Conservation (phyloP, 2,888 invertebrate genomes). For the Stenoptilia bipunctidactyla region DNA sequence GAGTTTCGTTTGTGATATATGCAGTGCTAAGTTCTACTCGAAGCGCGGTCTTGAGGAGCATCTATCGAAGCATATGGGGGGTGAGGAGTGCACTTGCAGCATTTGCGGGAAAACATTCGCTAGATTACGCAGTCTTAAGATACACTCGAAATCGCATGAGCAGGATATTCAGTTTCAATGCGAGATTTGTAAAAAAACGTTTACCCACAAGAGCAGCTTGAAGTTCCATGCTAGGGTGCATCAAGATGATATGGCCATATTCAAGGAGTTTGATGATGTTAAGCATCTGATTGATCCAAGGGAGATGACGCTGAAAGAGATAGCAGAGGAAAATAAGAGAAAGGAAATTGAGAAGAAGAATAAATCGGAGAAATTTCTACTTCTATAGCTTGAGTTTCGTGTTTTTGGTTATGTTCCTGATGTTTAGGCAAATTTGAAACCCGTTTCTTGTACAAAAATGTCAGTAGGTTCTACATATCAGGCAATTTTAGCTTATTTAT, state of each 20-base stretch:
- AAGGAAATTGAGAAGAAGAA: conserved; percentile 18
- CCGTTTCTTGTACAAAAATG: too few relatives aligned
- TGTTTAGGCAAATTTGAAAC: too few relatives aligned
- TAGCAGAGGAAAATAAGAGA: conserved; percentile 48
- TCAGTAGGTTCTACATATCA: too few relatives aligned
- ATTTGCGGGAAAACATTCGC: conserved; percentile 49
- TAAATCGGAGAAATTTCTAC: too few relatives aligned
- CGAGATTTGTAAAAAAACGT: conserved; percentile 51
- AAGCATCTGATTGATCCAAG: conserved; percentile 58
- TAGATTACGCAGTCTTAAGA: conserved; percentile 38
- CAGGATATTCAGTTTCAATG: conserved; percentile 49
- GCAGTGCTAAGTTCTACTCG: conserved; percentile 56
- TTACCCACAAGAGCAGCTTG: conserved; percentile 54
- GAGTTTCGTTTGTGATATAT: conserved; percentile 49
- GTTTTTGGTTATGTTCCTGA: too few relatives aligned
- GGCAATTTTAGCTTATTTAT: too few relatives aligned
- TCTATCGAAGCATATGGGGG: conserved; percentile 40
- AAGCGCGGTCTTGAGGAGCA: conserved; percentile 53
- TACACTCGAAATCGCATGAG: conserved; percentile 48
- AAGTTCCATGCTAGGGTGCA: conserved; percentile 52
- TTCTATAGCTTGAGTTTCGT: too few relatives aligned
- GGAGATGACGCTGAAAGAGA: conserved; percentile 54
- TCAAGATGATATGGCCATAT: conserved; percentile 58
- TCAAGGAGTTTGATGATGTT: conserved; percentile 62
- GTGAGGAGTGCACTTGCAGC: conserved; percentile 39